Conservation (phyloP, 2,888 invertebrate species). For the Eristalis pertinax region DNA sequence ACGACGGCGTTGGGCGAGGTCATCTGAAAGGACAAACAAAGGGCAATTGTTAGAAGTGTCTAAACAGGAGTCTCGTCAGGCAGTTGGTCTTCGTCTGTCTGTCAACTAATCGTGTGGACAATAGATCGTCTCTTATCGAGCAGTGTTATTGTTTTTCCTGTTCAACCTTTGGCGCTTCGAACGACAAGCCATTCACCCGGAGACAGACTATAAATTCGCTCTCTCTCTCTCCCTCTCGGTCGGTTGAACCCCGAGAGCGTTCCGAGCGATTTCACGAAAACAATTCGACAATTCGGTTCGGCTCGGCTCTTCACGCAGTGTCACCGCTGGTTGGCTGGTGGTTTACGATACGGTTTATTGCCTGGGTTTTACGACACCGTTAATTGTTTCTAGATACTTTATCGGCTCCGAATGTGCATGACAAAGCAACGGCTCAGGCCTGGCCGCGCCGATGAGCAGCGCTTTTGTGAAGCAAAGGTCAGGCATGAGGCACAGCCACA, state of each 20-base stretch:
- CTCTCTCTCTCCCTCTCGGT: too few species aligned
- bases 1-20: slow-evolving; percentile 78
- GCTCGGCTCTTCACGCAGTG: not conserved
- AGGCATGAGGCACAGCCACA: slow-evolving; percentile 5
- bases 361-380: slow-evolving; percentile 1
- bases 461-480: slow-evolving; percentile 43
- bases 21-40: slow-evolving; percentile 79
- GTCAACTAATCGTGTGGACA: not conserved
- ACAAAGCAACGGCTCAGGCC: slow-evolving; percentile 6
- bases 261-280: slow-evolving; percentile 34
- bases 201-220: not conserved
- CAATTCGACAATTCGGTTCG: slow-evolving; percentile 6
- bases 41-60: not conserved
- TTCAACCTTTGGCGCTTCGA: too few species aligned
- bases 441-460: slow-evolving; percentile 3
- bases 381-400: slow-evolving; percentile 11
- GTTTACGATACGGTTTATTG: slow-evolving; percentile 30
- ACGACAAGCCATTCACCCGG: not conserved
- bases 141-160: too few species aligned
- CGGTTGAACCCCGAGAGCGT: not conserved
- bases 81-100: not conserved
- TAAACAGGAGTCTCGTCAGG: not conserved
- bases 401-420: slow-evolving; percentile 26
- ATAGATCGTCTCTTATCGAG: not conserved
- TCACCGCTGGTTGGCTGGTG: not conserved